A percentile compares a stretch with the other conserved stretches of the same genome.
Conservation (phyloP, 2,797 vertebrate genomes). For the Argentina silus region DNA sequence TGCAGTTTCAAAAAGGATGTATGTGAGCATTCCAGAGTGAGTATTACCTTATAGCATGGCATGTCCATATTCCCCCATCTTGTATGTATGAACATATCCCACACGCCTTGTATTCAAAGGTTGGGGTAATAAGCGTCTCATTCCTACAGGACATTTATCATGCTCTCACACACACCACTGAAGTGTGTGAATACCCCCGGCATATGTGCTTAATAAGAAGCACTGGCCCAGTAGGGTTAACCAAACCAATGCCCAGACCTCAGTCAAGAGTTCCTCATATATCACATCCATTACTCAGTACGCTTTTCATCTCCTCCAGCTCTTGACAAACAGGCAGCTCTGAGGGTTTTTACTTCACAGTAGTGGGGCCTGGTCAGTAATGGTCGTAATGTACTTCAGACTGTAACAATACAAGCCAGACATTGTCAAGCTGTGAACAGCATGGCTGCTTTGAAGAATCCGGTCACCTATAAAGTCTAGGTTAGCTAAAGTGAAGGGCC, state of each 20-base stretch:
- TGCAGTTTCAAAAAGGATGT: no score
- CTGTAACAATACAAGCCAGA: not conserved
- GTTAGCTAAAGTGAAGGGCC: not conserved
- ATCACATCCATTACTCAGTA: conserved; percentile 35
- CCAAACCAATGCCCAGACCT: conserved; percentile 1
- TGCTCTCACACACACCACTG: conserved; percentile 36
- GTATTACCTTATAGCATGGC: not conserved
- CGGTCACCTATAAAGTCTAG: not conserved
- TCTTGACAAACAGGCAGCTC: no score
- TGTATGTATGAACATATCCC: conserved; percentile 34
- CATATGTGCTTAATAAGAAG: conserved; percentile 56
- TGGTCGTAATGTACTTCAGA: not conserved
- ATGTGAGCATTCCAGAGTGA: no score
- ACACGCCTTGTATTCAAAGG: conserved; percentile 26
- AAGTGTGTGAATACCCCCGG: conserved; percentile 51
- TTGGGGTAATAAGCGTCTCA: conserved; percentile 25
- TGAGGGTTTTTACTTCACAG: not conserved
- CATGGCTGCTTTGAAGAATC: not conserved
- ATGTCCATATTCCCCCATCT: conserved; percentile 23
- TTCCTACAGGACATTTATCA: conserved; percentile 50
- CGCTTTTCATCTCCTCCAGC: not conserved
- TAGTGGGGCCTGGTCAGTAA: not conserved
- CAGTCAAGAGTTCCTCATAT: conserved; percentile 24
- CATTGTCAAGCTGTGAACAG: not conserved
- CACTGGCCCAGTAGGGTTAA: conserved; percentile 11